Base-by-base conservation (phyloP, 2,797 vertebrate genomes). In the Leptoclinus maculatus region DNA sequence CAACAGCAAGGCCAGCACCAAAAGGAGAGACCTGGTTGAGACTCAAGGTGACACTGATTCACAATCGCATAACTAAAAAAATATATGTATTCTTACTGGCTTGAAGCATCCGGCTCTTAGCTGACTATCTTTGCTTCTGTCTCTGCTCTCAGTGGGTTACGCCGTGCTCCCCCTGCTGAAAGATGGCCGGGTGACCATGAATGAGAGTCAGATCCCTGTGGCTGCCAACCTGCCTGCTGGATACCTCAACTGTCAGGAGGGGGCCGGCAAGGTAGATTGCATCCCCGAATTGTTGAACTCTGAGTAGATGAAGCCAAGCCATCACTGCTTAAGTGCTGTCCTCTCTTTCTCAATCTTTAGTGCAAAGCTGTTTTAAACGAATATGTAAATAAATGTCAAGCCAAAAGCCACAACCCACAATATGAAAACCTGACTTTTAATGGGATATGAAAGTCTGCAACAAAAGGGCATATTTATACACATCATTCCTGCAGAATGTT, bases 91-190 rank as follows among this genome's bases (percentile, higher is more conserved):
- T 36, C 21, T 67, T 41, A 13, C 45, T 74, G 74, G 14, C 49
- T 19, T 17, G 32, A 57, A 63, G n/a, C 54, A 6, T 60, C 58
- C 23, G 38, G 41, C 36, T 79, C 17, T 72, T 38, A 25, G 29
- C 39, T 74, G 69, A 79, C 39, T 25, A 8, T 14, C 16, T 29
- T 34, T 25, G 41, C 25, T 7, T 74, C 27, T 45, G 16, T 39
- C 53, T 83, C 59, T 58, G 19, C 56, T 72, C 67, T 13, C 90
- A 99, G 98, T 99, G 92, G 98, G 98, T 5, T 98, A 95, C 74
- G 96, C 97, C 78, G 99, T 98, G 98, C 96, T 99, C 81, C 97
- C 97, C 19, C 89, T 99, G 73, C 95, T 99, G 89, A 98, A 96
- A 88, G 98, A 99, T 21, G 97, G 98, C 77, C 94, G 98, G 63